Conservation (phyloP, 2,888 invertebrate genomes). For the Merodon equestris region DNA sequence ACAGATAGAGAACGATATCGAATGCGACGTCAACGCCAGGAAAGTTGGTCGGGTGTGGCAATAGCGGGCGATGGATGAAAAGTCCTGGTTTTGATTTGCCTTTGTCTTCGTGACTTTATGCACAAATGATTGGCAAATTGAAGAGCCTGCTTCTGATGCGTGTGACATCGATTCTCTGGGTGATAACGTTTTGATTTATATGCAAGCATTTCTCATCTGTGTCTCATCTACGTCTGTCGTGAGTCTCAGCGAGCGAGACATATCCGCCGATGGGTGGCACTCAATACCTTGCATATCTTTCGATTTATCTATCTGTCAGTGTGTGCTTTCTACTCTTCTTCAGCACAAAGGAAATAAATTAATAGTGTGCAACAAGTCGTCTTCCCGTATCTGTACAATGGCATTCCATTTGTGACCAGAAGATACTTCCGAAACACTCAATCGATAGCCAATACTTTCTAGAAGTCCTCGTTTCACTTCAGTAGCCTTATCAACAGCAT, state of each 20-base stretch:
- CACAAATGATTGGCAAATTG: conserved; percentile 56
- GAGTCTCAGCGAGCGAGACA: conserved; percentile 12
- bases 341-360: conserved; percentile 12
- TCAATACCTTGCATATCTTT: conserved; percentile 46
- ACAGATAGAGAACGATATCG: conserved; percentile 38
- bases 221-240: conserved; percentile 31
- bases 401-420: conserved; percentile 7
- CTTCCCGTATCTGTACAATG: conserved; percentile 17
- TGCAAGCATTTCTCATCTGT: conserved; percentile 52
- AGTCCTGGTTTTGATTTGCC: conserved; percentile 56
- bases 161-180: conserved; percentile 52
- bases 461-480: too few relatives aligned
- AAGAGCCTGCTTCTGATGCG: conserved; percentile 52
- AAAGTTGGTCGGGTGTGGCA: too few relatives aligned
- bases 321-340: background rate
- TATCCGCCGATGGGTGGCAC: conserved; percentile 39
- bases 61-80: conserved; percentile 34
- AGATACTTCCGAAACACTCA: too few relatives aligned
- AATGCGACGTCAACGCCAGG: too few relatives aligned
- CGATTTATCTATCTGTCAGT: conserved; percentile 55
- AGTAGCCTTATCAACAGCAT: too few relatives aligned
- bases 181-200: conserved; percentile 64
- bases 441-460: conserved; percentile 24
- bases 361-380: conserved; percentile 42
- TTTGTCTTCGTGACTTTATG: conserved; percentile 54